These are phyloP conservation scores for Andrena marginata DNA, from an alignment of 2,888 invertebrate genomes.

Conservation along the genomic window DNA sequence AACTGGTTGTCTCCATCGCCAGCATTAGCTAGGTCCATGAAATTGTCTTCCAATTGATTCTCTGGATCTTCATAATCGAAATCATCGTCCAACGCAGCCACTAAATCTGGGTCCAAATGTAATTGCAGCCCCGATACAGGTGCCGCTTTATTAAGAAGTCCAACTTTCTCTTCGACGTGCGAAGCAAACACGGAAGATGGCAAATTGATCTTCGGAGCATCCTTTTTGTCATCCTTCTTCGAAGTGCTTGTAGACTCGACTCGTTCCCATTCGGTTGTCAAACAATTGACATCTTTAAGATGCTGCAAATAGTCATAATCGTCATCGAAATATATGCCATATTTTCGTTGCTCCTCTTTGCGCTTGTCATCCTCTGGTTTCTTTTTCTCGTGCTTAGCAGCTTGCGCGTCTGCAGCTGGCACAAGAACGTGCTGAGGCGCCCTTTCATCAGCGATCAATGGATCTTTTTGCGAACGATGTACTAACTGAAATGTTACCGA, in stretches of 20 bases:
- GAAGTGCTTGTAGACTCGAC: conserved; percentile 76
- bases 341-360: conserved; percentile 92
- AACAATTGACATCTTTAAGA: conserved; percentile 88
- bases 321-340: conserved; percentile 97
- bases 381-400: conserved; percentile 68
- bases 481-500: conserved; percentile 96
- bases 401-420: conserved; percentile 84
- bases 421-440: conserved; percentile 95
- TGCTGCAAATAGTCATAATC: conserved; percentile 98
- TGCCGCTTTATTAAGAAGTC: conserved; percentile 93
- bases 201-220: conserved; percentile 86
- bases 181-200: conserved; percentile 97
- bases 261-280: conserved; percentile 86
- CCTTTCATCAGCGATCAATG: conserved; percentile 93
- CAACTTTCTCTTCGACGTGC: conserved; percentile 93
- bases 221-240: conserved; percentile 77
- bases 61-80: conserved; percentile 94
- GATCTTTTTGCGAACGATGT: conserved; percentile 97
- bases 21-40: conserved; percentile 92
- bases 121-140: conserved; percentile 88
- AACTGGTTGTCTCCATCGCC: conserved; percentile 83
- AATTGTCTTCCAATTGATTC: conserved; percentile 96
- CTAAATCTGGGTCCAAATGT: conserved; percentile 96
- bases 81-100: conserved; percentile 97
- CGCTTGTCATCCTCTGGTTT: conserved; percentile 83